Base-by-base conservation (phyloP, 37 sponge, comb jelly and placozoan genomes). In the Ephydatia muelleri region DNA sequence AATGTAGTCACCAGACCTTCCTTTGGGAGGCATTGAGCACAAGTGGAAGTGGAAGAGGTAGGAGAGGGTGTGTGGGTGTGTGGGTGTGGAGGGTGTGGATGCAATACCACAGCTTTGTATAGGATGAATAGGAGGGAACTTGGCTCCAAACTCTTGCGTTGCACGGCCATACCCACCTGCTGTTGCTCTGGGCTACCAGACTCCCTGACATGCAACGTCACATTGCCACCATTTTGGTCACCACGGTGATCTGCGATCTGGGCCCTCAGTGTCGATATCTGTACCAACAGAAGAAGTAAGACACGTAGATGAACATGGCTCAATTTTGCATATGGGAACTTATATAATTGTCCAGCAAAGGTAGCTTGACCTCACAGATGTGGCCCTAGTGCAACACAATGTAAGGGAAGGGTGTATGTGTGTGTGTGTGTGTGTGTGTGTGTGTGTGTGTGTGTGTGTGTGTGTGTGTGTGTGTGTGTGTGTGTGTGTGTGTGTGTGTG, bases 401-500 rank as follows among this genome's bases (percentile, higher is more conserved):
- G 3, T 34, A 35, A n/a, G 75, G 23, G 19, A 71, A 71, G 16
- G 6, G 31, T 80, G 81, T 67, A 29, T 80, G 81, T 80, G 70
- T 66, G 34, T n/a, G 38, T 16, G 81, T 68, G 38, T n/a, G 13
- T 27, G 70, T 32, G 69, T 80, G 36, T 80, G 22, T 67, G 65
- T 47, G 48, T 49, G 5, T 31, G 29, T 32, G 13, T 36, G 77
- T 76, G 21, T 36, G 33, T 12, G 49, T 82, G 72, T n/a, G 11
- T 79, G 80, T 79, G 38, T 79, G 80, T 48, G 23, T 78, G 78
- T 48, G 66, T 78, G 48, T 48, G 40, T 68, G 81, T 81, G 30
- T 81, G 81, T 67, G 49, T 37, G 65, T 43, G 70, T 67, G 81
- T 28, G 38, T 11, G 81, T 33, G 23, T 82, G 30, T 82, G 73